Evolutionary conservation across 2,888 invertebrate species (phyloP), one percentile per base, ranked within the genome.

Genomic region (Gastracanthus pulcherrimus): DNA sequence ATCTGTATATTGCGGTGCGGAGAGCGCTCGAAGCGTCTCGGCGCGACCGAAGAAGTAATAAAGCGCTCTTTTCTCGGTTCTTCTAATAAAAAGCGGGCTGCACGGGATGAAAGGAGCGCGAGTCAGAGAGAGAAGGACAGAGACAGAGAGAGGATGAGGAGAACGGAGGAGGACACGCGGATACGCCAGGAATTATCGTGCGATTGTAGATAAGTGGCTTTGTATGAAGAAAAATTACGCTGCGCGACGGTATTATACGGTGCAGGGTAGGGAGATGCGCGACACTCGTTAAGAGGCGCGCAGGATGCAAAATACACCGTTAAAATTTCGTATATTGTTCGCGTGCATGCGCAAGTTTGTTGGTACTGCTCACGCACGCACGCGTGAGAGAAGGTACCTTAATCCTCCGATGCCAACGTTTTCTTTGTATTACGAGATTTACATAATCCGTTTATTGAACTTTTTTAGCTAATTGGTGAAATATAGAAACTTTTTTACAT

Each of bases 261-360:
- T 7, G 26, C 3, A 26, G 13, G 5, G 58, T 26, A 26, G 58
- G 26, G 31, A 45, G 45, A 45, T 16, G 9, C 13, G 23, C 26
- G 41, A 4, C 34, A 19, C 55, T 70, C 76, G 76, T 77, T 77
- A 77, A 70, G 60, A n/a, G 16, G 5, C 45, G 45, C 58, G 62
- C 60, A 34, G 31, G 31, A 62, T 76, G 67, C 58, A 69, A 67
- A 41, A 13, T 51, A 23, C 38, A 77, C 69, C 69, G 69, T 77
- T 77, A 77, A 77, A 77, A 45, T 76, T 76, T 76, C 64, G 74
- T 62, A 36, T 36, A 62, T 62, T 62, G 62, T 62, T 19, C 36
- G n/a, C 5, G 29, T n/a, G 62, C 62, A 6, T 36, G 36, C 36
- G 19, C 11, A n/a, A n/a, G 45, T 4, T n/a, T n/a, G n/a, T n/a